Percentiles rank a stretch among this genome's conserved stretches.
Evolutionary conservation across 2,888 invertebrate species (phyloP).

Genomic region (Acholoe squamosa): DNA sequence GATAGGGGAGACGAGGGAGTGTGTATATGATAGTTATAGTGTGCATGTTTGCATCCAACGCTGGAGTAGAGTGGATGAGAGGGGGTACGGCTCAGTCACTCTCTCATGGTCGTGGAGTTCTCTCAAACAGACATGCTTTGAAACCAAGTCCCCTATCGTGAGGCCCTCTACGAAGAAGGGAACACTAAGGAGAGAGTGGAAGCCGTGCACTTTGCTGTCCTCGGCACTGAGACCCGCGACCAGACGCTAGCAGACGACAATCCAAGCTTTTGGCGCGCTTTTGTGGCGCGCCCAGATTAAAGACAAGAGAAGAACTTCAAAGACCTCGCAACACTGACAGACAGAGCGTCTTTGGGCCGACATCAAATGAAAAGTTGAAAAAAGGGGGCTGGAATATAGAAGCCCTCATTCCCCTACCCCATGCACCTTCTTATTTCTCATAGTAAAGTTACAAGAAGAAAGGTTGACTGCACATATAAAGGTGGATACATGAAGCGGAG

Average conservation of each 20-base stretch:
- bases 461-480: no score
- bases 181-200: no score
- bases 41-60: conserved; percentile 1
- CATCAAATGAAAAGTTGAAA: conserved; percentile 51
- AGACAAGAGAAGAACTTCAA: conserved; percentile 31
- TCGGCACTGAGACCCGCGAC: not conserved
- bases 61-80: no score
- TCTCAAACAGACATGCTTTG: not conserved
- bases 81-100: no score
- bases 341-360: not conserved
- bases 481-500: no score
- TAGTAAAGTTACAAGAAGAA: no score
- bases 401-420: no score
- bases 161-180: not conserved
- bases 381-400: no score
- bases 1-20: not conserved
- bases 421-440: no score
- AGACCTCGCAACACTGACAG: conserved; percentile 31
- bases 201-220: not conserved
- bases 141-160: conserved; percentile 5
- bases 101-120: not conserved
- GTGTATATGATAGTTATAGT: conserved; percentile 21
- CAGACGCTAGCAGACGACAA: conserved; percentile 1
- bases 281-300: conserved; percentile 35
- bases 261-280: not conserved